A percentile compares a stretch with the other conserved stretches of the same genome.
Conservation (phyloP, 35 echinoderm and acorn worm genomes). For the Chiridota heheva region DNA sequence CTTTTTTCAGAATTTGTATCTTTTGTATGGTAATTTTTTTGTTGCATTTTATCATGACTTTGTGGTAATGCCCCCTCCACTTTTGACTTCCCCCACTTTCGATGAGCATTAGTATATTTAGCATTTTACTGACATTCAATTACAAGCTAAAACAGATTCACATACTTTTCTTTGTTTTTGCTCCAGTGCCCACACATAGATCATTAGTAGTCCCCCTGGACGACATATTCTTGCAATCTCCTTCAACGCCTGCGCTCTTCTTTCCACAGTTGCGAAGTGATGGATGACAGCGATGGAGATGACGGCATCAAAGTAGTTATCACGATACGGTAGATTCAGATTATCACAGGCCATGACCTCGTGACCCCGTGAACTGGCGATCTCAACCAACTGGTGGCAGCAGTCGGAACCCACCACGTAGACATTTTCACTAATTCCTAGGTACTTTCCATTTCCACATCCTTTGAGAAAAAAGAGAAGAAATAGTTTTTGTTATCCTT, state of each 20-base stretch:
- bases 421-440: slow-evolving; percentile 77
- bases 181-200: slow-evolving; percentile 98
- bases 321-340: slow-evolving; percentile 85
- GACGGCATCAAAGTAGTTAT: slow-evolving; percentile 95
- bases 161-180: slow-evolving; percentile 95
- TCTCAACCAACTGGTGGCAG: slow-evolving; percentile 70
- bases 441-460: slow-evolving; percentile 96
- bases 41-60: too few relatives aligned
- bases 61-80: too few relatives aligned
- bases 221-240: slow-evolving; percentile 94
- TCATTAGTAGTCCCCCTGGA: slow-evolving; percentile 94
- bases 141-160: too few relatives aligned
- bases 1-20: too few relatives aligned
- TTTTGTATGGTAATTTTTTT: too few relatives aligned
- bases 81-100: too few relatives aligned
- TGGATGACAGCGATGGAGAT: slow-evolving; percentile 99
- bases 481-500: not conserved
- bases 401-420: slow-evolving; percentile 92
- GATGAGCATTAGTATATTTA: too few relatives aligned
- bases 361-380: slow-evolving; percentile 55
- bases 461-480: slow-evolving; percentile 44
- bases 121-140: too few relatives aligned
- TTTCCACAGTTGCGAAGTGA: slow-evolving; percentile 93
- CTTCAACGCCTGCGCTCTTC: slow-evolving; percentile 68
- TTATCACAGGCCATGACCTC: slow-evolving; percentile 95